Conservation (phyloP, 2,797 vertebrate species). For the Lates japonicus region DNA sequence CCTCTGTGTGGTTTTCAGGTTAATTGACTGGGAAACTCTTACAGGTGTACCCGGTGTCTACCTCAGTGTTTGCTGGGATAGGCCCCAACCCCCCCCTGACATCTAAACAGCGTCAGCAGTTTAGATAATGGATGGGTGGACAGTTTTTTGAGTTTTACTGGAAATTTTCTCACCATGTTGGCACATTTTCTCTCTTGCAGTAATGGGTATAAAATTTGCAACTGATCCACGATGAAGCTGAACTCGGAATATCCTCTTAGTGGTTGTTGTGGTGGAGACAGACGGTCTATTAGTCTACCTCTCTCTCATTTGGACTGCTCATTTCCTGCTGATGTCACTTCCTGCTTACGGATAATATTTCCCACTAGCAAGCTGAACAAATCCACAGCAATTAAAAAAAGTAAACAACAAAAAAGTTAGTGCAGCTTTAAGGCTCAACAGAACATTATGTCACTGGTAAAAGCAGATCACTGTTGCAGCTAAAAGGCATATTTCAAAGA, state of each 20-base stretch:
- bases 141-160: not conserved
- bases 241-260: conserved; percentile 9
- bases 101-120: not conserved
- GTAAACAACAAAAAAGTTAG: not conserved
- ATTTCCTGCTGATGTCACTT: conserved; percentile 22
- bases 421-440: conserved; percentile 3
- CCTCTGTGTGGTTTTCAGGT: not conserved
- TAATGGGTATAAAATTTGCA: not conserved
- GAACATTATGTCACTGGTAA: conserved; percentile 18
- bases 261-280: conserved; percentile 35
- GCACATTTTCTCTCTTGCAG: not conserved
- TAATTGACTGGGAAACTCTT: not conserved
- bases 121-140: not conserved
- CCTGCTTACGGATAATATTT: not conserved
- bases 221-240: not conserved
- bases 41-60: not conserved
- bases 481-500: conserved; percentile 50
- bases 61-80: not conserved
- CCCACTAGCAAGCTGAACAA: not conserved
- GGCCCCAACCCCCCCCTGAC: not conserved
- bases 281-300: conserved; percentile 21
- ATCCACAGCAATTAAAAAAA: not conserved
- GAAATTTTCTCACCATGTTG: not conserved
- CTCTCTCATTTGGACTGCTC: conserved; percentile 1
- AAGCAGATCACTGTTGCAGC: conserved; percentile 2